Base-by-base conservation (phyloP, 2,113 vertebrate species). In the Atractosteus spatula region DNA sequence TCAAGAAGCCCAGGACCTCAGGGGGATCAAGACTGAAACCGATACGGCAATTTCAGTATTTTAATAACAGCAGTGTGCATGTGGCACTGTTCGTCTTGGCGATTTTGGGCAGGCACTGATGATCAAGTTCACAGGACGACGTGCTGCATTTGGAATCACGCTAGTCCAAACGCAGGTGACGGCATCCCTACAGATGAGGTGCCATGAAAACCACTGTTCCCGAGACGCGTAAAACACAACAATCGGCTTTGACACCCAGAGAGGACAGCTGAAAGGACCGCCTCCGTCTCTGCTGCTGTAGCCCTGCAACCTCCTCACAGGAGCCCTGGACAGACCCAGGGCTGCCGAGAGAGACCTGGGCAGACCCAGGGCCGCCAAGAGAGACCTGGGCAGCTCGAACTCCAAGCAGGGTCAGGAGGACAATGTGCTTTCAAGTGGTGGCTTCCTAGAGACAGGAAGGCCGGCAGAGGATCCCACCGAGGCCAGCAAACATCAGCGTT, bases 401-500 rank as follows among this genome's bases (percentile, higher is more conserved):
- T 41, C 5, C 8, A 41, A 54, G 12, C 41, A 16, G 12, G 65
- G 71, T 12, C 41, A 43, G 14, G 13, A 14, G 41, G 41, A 64
- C 17, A 45, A 74, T 51, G 55, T 17, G 62, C 57, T 63, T 11
- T 45, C 13, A 74, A 74, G 55, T 17, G 12, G n/a, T 7, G 0
- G 7, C 63, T 55, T 7, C 3, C n/a, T 17, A 5, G 8, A 7
- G 29, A 66, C 44, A 63, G 63, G 70, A 64, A 41, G 16, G 13
- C 43, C 3, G 7, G 43, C 4, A n/a, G 43, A 0, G 43, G 43
- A 4, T 13, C 8, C 69, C 16, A 62, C 68, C 3, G 54, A 62
- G 71, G 11, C 69, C 62, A 74, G 69, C 70, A 72, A 8, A 73
- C 16, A 66, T 17, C 47, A 51, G 47, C 8, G 47, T 51, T 10